A percentile compares a stretch with the other conserved stretches of the same genome.
phyloP scores from a whole-genome alignment of 2,888 invertebrate genomes.

The Linnaemya tessellans region DNA sequence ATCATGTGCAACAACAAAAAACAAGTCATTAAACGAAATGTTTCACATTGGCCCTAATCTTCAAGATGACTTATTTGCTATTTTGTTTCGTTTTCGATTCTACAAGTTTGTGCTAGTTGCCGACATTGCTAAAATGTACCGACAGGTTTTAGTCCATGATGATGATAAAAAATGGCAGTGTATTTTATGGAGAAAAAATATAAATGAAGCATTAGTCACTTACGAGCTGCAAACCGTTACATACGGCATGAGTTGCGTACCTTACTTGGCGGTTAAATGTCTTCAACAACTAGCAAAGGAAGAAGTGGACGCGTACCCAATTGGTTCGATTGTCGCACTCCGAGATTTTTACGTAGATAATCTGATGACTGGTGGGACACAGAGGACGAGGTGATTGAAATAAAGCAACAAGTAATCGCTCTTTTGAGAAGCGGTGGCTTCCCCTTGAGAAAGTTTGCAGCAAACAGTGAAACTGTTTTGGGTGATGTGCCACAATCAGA shows the following conservation, averaged over 20 bases:
- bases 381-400: constrained; percentile 57
- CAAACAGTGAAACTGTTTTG: constrained; percentile 49
- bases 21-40: too few relatives aligned
- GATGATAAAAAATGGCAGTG: constrained; percentile 60
- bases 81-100: too few relatives aligned
- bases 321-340: constrained; percentile 60
- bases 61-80: too few relatives aligned
- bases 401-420: constrained; percentile 52
- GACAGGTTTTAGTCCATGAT: constrained; percentile 55
- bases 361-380: constrained; percentile 66
- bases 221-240: constrained; percentile 36
- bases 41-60: too few relatives aligned
- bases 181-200: constrained; percentile 61
- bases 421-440: constrained; percentile 62
- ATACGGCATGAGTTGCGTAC: constrained; percentile 66
- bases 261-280: constrained; percentile 50
- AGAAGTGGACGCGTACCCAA: constrained; percentile 61
- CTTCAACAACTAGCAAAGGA: constrained; percentile 38
- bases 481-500: constrained; percentile 38
- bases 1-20: too few relatives aligned
- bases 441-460: constrained; percentile 65
- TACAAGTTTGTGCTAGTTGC: constrained; percentile 60
- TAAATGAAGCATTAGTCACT: neutral
- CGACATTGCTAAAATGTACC: constrained; percentile 72
- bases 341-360: constrained; percentile 73